Conservation (phyloP, 2,113 vertebrate genomes). For the Hymenochirus boettgeri region DNA sequence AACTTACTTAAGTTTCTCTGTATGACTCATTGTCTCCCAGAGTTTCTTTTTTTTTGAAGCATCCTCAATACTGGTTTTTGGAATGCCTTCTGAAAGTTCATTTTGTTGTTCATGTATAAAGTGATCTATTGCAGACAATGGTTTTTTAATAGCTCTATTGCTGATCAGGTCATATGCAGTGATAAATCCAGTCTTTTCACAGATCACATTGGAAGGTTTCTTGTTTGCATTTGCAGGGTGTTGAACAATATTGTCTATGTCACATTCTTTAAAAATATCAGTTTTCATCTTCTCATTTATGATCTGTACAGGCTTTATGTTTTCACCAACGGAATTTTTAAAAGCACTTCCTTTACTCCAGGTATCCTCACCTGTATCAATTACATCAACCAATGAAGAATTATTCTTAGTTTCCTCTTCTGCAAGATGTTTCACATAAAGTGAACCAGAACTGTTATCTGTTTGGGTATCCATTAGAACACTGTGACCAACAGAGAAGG, state of each 20-base stretch:
- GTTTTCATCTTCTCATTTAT: slow-evolving; percentile 52
- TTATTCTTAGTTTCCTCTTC: slow-evolving; percentile 25
- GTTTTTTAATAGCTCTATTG: slow-evolving; percentile 69
- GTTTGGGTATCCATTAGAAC: slow-evolving; percentile 3
- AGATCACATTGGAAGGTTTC: slow-evolving; percentile 67
- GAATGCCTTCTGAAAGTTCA: slow-evolving; percentile 69
- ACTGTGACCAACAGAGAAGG: slow-evolving; percentile 45
- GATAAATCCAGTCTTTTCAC: slow-evolving; percentile 71
- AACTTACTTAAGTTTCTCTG: slow-evolving; percentile 82
- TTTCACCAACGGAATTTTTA: slow-evolving; percentile 58
- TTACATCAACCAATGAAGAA: slow-evolving; percentile 32
- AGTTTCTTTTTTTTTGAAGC: slow-evolving; percentile 66
- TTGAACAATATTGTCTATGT: slow-evolving; percentile 26
- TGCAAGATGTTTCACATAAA: slow-evolving; percentile 1
- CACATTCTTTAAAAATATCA: slow-evolving; percentile 1
- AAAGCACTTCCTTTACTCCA: slow-evolving; percentile 81
- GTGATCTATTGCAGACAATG: slow-evolving; percentile 72
- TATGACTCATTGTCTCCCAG: slow-evolving; percentile 80
- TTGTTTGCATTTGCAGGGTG: slow-evolving; percentile 29
- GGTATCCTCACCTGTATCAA: slow-evolving; percentile 63
- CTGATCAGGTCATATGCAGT: slow-evolving; percentile 86
- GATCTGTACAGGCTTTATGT: slow-evolving; percentile 75
- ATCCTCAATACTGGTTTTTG: slow-evolving; percentile 68
- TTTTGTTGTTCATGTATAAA: slow-evolving; percentile 75
- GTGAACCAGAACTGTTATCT: slow-evolving; percentile 17